These are phyloP conservation scores for Zoanthus sansibaricus DNA, from an alignment of 92 coral and sea anemone genomes.

Conservation along the genomic window DNA sequence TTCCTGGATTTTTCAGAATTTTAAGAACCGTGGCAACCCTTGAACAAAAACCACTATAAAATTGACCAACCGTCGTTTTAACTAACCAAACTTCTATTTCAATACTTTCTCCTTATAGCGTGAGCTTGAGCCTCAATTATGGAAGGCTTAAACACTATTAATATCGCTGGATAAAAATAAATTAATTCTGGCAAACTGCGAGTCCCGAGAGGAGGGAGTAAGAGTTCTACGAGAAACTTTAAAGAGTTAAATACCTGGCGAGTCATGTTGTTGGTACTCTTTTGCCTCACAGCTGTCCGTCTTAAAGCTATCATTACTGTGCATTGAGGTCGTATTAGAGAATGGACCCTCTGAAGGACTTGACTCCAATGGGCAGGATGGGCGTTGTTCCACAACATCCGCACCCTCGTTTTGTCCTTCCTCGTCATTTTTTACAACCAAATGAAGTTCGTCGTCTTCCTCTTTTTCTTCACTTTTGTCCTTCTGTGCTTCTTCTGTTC, in stretches of 20 bases:
- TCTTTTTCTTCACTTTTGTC: neutral
- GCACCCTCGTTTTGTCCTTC: neutral
- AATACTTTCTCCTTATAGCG: too few relatives aligned
- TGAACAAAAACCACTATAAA: too few relatives aligned
- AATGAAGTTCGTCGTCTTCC: neutral
- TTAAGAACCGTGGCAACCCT: too few relatives aligned
- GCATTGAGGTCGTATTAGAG: constrained; percentile 64
- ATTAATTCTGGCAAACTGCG: too few relatives aligned
- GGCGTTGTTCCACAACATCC: constrained; percentile 8
- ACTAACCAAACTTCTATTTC: too few relatives aligned
- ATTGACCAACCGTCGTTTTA: too few relatives aligned
- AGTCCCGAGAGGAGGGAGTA: neutral
- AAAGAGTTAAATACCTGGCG: constrained; percentile 19
- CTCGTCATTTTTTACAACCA: neutral
- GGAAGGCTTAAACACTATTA: too few relatives aligned
- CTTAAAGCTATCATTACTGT: constrained; percentile 76
- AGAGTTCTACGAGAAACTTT: too few relatives aligned
- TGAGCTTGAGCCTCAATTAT: too few relatives aligned
- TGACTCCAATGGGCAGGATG: constrained; percentile 50
- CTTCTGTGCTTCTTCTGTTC: constrained; percentile 17
- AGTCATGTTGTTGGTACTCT: constrained; percentile 27
- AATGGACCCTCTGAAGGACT: constrained; percentile 69
- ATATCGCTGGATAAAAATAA: too few relatives aligned
- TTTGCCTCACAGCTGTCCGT: constrained; percentile 46
- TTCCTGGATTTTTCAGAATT: too few relatives aligned